Conservation (phyloP, 2,797 vertebrate genomes). For the Scomberomorus guttatus region DNA sequence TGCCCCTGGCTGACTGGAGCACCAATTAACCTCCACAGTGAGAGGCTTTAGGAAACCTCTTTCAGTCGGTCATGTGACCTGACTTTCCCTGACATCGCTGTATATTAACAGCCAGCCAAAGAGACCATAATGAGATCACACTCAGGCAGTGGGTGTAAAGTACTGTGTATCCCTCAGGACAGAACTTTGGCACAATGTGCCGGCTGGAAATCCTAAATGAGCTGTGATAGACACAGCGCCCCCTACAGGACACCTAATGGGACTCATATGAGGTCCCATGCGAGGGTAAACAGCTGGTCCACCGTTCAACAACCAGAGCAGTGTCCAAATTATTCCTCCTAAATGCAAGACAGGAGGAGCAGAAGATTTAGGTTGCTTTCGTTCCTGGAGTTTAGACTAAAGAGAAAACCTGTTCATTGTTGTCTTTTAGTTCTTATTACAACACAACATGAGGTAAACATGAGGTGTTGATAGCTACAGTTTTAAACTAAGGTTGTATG, state of each 20-base stretch:
- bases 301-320: background rate
- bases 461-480: no score
- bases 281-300: background rate
- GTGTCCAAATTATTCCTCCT: background rate
- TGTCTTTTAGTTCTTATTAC: background rate
- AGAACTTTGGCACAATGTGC: conserved; percentile 32
- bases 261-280: background rate
- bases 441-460: no score
- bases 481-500: no score
- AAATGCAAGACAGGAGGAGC: background rate
- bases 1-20: conserved; percentile 39
- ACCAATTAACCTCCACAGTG: conserved; percentile 55
- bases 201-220: conserved; percentile 35
- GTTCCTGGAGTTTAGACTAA: no score
- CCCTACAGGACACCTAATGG: background rate
- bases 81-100: conserved; percentile 31
- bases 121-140: conserved; percentile 56
- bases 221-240: conserved; percentile 31
- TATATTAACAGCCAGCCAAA: conserved; percentile 47
- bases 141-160: conserved; percentile 38
- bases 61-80: conserved; percentile 46
- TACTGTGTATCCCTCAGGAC: conserved; percentile 22
- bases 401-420: background rate
- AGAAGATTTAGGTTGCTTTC: no score
- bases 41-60: conserved; percentile 46